Percentiles rank a stretch among this genome's conserved stretches.
Conservation (phyloP, 2,888 invertebrate genomes). For the Lithophane leautieri region DNA sequence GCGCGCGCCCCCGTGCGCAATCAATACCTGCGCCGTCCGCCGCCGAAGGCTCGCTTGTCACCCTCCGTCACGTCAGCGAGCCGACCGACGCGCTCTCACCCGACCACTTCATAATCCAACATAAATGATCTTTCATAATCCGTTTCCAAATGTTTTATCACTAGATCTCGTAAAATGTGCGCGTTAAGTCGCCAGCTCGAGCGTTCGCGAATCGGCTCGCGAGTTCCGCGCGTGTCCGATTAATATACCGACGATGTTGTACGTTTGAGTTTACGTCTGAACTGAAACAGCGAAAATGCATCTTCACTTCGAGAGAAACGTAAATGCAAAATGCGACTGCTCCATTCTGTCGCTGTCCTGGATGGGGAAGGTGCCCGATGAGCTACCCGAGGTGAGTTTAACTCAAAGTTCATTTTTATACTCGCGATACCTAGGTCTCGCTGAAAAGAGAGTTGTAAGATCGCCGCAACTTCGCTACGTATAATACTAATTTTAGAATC, state of each 20-base stretch:
- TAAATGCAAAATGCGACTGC: conserved; percentile 98
- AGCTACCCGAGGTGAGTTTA: conserved; percentile 96
- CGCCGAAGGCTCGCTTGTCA: conserved; percentile 79
- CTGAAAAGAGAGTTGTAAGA: conserved; percentile 31
- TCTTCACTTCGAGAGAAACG: conserved; percentile 98
- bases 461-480: conserved; percentile 44
- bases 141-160: conserved; percentile 60
- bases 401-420: conserved; percentile 42
- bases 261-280: conserved; percentile 72
- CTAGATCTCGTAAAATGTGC: conserved; percentile 73
- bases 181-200: conserved; percentile 59
- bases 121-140: conserved; percentile 66
- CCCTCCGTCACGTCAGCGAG: conserved; percentile 83
- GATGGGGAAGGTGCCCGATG: conserved; percentile 99
- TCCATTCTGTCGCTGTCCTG: conserved; percentile 98
- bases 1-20: conserved; percentile 79
- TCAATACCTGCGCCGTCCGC: conserved; percentile 85
- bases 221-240: conserved; percentile 64
- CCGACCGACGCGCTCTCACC: conserved; percentile 73
- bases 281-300: conserved; percentile 92
- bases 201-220: conserved; percentile 45
- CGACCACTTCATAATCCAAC: conserved; percentile 58
- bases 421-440: conserved; percentile 36
- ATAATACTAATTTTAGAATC: conserved; percentile 50
- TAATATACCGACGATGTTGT: conserved; percentile 66